phyloP scores from a whole-genome alignment of 2,888 invertebrate genomes.

The Drosophila algonquin region DNA sequence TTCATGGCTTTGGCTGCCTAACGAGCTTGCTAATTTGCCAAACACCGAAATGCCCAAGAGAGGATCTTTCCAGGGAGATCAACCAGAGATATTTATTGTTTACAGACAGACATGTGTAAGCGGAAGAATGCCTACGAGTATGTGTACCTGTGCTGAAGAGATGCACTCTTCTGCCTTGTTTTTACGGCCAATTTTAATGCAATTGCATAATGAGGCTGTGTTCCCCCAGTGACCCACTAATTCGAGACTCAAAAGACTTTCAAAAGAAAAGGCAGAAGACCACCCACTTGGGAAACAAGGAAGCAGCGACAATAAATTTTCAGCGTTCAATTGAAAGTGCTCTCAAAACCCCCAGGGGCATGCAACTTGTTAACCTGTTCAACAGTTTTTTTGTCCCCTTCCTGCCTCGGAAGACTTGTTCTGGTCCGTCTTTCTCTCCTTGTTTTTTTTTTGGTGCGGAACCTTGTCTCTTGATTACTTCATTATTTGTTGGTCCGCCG shows the following conservation, averaged over 20 bases:
- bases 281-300: conserved; percentile 30
- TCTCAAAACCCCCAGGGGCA: conserved; percentile 35
- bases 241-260: conserved; percentile 31
- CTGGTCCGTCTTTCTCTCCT: conserved; percentile 26
- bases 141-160: neutral
- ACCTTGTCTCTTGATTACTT: conserved; percentile 64
- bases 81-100: conserved; percentile 51
- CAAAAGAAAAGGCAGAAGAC: conserved; percentile 34
- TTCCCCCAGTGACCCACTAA: conserved; percentile 65
- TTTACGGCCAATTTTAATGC: conserved; percentile 55
- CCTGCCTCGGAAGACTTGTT: neutral
- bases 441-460: no score
- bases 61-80: conserved; percentile 10
- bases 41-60: conserved; percentile 54
- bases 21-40: conserved; percentile 77
- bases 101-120: conserved; percentile 52
- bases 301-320: conserved; percentile 38
- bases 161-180: conserved; percentile 12
- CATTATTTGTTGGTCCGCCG: conserved; percentile 44
- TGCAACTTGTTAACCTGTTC: conserved; percentile 71
- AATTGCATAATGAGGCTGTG: conserved; percentile 70
- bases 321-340: conserved; percentile 73
- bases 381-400: conserved; percentile 10
- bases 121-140: conserved; percentile 19
- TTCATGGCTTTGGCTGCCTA: conserved; percentile 51